These are phyloP conservation scores for Chloromyia formosa DNA, from an alignment of 2,888 invertebrate species.

Conservation along the genomic window DNA sequence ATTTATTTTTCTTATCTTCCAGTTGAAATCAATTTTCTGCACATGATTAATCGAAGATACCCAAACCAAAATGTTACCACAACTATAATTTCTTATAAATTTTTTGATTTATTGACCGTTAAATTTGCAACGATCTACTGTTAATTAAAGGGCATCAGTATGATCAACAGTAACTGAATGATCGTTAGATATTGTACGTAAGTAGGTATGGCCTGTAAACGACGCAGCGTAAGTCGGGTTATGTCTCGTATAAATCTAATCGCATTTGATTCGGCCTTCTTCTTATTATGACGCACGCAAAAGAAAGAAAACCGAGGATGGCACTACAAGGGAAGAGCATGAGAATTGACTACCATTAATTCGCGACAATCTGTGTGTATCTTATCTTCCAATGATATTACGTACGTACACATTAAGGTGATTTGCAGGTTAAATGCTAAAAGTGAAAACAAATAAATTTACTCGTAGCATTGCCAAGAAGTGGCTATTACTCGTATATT, in stretches of 20 bases:
- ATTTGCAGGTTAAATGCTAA: conserved; percentile 19
- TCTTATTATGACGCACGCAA: background rate
- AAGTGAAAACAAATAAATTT: conserved; percentile 20
- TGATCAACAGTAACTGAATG: background rate
- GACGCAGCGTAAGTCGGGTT: background rate
- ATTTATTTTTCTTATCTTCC: background rate
- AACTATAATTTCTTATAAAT: conserved; percentile 5
- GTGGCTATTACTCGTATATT: background rate
- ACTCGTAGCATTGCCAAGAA: background rate
- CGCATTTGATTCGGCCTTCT: background rate
- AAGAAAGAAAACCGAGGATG: background rate
- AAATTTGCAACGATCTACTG: background rate
- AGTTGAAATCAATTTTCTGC: background rate
- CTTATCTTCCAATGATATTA: background rate
- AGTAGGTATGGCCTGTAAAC: background rate
- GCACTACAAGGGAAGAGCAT: background rate
- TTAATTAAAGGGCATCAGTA: conserved; percentile 2
- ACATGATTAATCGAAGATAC: background rate
- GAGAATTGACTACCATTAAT: background rate
- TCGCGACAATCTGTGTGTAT: conserved; percentile 2
- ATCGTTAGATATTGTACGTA: background rate
- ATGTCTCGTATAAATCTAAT: background rate
- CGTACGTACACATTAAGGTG: background rate
- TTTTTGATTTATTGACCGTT: background rate
- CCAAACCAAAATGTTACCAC: background rate